Percentiles rank a stretch among this genome's conserved stretches.
Evolutionary conservation across 2,113 vertebrate species (phyloP).

Genomic region (Excalfactoria chinensis): DNA sequence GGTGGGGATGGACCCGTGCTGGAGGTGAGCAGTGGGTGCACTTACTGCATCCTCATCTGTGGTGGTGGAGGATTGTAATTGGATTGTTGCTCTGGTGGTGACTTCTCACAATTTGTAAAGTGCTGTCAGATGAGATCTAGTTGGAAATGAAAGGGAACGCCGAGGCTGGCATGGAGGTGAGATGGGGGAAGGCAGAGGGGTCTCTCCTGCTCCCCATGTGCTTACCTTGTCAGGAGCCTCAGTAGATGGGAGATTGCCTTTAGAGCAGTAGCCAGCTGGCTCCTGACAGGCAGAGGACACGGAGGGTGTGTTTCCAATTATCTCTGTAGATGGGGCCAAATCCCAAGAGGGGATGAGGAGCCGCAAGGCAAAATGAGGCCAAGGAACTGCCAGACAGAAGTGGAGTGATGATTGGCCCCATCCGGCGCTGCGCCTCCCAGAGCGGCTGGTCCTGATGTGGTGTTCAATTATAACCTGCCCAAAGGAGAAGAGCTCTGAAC

Average conservation of each 20-base stretch:
- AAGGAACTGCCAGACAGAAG: conserved; percentile 20
- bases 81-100: background rate
- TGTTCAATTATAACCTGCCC: conserved; percentile 60
- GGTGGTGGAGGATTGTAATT: conserved; percentile 17
- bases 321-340: conserved; percentile 60
- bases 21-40: background rate
- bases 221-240: background rate
- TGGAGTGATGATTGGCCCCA: background rate
- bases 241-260: conserved; percentile 19
- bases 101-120: conserved; percentile 17
- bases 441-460: accelerated
- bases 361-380: conserved; percentile 42
- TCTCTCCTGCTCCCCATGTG: background rate
- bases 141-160: conserved; percentile 35
- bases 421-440: accelerated
- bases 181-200: background rate
- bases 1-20: background rate
- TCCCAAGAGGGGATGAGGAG: conserved; percentile 23
- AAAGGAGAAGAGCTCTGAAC: conserved; percentile 58
- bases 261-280: conserved; percentile 38
- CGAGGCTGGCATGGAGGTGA: background rate
- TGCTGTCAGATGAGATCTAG: conserved; percentile 14
- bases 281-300: conserved; percentile 46
- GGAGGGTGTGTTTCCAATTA: conserved; percentile 63
- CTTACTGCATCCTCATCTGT: conserved; percentile 31